Conservation (phyloP, 1,140 invertebrate species). For the Fopius arisanus region DNA sequence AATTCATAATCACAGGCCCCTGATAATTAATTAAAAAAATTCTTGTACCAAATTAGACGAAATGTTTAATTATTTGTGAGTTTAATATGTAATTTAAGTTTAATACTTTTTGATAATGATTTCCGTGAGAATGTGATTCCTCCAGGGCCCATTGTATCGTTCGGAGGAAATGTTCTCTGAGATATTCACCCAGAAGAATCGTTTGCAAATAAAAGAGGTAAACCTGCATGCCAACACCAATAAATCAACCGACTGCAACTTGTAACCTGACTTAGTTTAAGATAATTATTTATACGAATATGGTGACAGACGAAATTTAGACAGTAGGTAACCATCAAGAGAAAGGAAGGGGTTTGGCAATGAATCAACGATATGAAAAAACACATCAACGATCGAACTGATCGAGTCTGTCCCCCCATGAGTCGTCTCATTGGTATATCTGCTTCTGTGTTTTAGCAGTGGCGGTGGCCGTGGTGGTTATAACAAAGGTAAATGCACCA, state of each 20-base stretch:
- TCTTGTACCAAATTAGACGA: no score
- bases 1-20: no score
- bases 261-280: not conserved
- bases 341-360: slow-evolving; percentile 65
- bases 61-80: no score
- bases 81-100: no score
- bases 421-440: slow-evolving; percentile 67
- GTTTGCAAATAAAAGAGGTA: not conserved
- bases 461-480: slow-evolving; percentile 85
- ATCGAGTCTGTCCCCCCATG: slow-evolving; percentile 71
- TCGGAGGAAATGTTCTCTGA: no score
- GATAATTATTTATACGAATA: slow-evolving; percentile 48
- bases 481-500: slow-evolving; percentile 87
- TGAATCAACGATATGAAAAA: slow-evolving; percentile 66
- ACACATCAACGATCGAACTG: slow-evolving; percentile 71
- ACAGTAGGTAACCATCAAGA: slow-evolving; percentile 69
- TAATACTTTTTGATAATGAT: no score
- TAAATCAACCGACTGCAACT: not conserved
- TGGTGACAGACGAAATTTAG: slow-evolving; percentile 68
- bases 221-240: not conserved
- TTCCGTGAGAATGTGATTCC: no score
- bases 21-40: no score
- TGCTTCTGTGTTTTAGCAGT: slow-evolving; percentile 84
- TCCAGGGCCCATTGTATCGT: no score
- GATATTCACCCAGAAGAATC: not conserved